Percentiles rank a stretch among this genome's conserved stretches.
These are phyloP conservation scores for Emydura subglobosa DNA, from an alignment of 2,113 vertebrate species.

Conservation along the genomic window DNA sequence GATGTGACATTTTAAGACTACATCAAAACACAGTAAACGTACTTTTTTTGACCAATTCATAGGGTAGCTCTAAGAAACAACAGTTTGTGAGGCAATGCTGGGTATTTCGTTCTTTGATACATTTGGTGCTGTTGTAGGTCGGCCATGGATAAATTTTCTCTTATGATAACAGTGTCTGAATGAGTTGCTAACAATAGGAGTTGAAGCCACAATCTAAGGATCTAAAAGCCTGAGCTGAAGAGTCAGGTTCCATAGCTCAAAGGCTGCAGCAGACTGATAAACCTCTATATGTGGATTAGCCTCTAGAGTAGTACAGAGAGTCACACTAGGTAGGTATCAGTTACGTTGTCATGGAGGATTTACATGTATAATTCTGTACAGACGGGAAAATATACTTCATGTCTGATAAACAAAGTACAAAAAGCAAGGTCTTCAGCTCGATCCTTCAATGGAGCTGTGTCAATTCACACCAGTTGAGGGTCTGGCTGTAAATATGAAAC, in stretches of 20 bases:
- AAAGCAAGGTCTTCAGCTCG: not conserved
- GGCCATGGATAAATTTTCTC: not conserved
- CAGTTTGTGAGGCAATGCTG: not conserved
- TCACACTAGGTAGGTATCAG: not conserved
- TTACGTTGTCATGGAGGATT: not conserved
- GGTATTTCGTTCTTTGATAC: not conserved
- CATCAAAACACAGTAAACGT: not conserved
- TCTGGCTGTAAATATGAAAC: not conserved
- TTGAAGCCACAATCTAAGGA: not conserved
- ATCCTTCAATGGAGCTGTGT: not conserved
- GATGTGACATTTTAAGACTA: not conserved
- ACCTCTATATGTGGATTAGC: not conserved
- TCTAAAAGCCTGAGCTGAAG: not conserved
- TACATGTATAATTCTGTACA: not conserved
- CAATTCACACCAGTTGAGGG: not conserved
- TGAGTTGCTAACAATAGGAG: not conserved
- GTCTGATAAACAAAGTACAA: accelerated
- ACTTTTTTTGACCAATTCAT: not conserved
- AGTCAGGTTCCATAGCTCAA: not conserved
- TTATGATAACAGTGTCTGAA: not conserved
- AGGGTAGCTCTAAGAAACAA: not conserved
- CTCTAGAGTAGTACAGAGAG: not conserved
- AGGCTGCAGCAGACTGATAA: not conserved
- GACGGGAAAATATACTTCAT: not conserved
- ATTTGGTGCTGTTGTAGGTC: not conserved